phyloP scores from a whole-genome alignment of 2,888 invertebrate genomes.

The Drosophila fungiperda region DNA sequence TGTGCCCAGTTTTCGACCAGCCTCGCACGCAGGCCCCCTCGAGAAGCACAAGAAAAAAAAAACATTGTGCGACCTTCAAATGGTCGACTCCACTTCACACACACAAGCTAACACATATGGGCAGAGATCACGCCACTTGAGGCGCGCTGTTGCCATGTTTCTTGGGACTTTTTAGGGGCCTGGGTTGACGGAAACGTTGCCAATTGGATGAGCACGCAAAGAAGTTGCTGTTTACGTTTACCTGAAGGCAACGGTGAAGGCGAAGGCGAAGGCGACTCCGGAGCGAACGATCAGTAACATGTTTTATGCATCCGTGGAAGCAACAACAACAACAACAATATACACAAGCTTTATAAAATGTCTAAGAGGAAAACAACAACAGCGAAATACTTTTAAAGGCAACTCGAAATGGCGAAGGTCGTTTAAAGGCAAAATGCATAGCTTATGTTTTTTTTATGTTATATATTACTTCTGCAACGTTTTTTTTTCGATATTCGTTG shows the following conservation, averaged over 20 bases:
- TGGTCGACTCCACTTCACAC: constrained; percentile 56
- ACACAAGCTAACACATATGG: constrained; percentile 29
- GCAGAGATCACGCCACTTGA: constrained; percentile 71
- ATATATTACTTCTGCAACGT: constrained; percentile 23
- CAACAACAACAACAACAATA: constrained; percentile 18
- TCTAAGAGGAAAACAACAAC: constrained; percentile 59
- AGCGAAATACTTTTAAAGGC: constrained; percentile 78
- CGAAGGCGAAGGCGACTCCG: constrained; percentile 55
- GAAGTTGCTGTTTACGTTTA: constrained; percentile 54
- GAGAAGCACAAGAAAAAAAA: constrained; percentile 1
- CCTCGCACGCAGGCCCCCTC: constrained; percentile 22
- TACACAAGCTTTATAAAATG: constrained; percentile 43
- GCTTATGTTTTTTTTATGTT: constrained; percentile 48
- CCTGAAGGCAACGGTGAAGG: constrained; percentile 65
- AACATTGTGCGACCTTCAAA: constrained; percentile 71
- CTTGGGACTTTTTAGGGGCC: constrained; percentile 40
- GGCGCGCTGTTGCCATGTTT: constrained; percentile 70
- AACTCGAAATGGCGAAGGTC: constrained; percentile 75
- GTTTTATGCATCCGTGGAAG: constrained; percentile 77
- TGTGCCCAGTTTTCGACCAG: constrained; percentile 20
- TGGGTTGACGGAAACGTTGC: constrained; percentile 70
- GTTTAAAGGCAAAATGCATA: constrained; percentile 66
- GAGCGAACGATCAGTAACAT: constrained; percentile 68
- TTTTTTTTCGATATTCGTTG: constrained; percentile 16
- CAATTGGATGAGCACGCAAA: constrained; percentile 67